A percentile compares a stretch with the other conserved stretches of the same genome.
Conservation (phyloP, 2,888 invertebrate species). For the Heterodera filipjevi region DNA sequence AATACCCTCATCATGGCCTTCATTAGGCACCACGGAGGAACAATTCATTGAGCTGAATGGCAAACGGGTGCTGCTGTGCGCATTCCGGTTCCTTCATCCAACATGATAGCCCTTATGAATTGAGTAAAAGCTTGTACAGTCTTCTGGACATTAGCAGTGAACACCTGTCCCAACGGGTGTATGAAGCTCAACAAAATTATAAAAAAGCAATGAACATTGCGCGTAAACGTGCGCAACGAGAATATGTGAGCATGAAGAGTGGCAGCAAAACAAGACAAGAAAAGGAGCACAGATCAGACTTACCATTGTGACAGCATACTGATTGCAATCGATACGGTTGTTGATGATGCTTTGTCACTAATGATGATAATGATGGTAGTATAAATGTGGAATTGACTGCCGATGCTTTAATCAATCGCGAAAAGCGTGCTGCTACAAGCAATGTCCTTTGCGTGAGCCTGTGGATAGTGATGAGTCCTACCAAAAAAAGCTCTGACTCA, state of each 20-base stretch:
- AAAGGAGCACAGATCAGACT: too few species aligned
- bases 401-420: not conserved
- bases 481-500: not conserved
- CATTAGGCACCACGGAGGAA: conserved; percentile 7
- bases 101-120: not conserved
- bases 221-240: not conserved
- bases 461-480: not conserved
- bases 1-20: conserved; percentile 24
- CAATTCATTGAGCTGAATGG: conserved; percentile 20
- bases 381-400: not conserved
- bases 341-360: not conserved
- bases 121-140: not conserved
- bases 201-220: not conserved
- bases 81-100: conserved; percentile 1
- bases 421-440: not conserved
- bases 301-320: too few species aligned
- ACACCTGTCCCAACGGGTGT: not conserved
- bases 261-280: too few species aligned
- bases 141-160: conserved; percentile 1
- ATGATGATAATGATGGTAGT: too few species aligned
- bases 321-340: not conserved
- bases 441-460: not conserved
- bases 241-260: not conserved
- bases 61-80: not conserved
- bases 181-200: not conserved